phyloP scores from a whole-genome alignment of 2,113 vertebrate species.

The Eretmochelys imbricata region DNA sequence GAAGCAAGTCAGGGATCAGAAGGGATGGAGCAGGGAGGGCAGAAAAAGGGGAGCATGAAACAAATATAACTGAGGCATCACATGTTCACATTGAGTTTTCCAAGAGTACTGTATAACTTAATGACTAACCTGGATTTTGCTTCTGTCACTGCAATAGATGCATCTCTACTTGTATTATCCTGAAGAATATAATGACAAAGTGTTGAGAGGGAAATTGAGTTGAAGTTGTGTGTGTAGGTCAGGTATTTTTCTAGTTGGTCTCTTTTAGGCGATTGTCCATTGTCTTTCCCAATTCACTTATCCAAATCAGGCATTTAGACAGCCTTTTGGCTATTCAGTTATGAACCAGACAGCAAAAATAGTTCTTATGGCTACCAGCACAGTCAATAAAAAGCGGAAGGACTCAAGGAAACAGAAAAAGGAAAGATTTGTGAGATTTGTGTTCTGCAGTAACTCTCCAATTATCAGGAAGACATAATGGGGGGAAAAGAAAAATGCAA shows the following conservation, averaged over 20 bases:
- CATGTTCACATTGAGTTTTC: background rate
- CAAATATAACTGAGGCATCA: background rate
- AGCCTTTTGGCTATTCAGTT: background rate
- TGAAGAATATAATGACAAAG: background rate
- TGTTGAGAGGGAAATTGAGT: background rate
- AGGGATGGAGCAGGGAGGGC: background rate
- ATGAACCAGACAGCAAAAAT: background rate
- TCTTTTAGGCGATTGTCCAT: background rate
- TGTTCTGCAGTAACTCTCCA: background rate
- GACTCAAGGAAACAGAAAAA: background rate
- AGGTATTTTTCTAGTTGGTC: background rate
- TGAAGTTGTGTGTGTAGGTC: background rate
- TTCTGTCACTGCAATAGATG: background rate
- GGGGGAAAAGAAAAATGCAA: background rate
- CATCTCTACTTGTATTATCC: background rate
- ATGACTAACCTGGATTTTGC: background rate
- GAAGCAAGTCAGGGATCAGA: background rate
- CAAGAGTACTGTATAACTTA: background rate
- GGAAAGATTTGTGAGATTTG: background rate
- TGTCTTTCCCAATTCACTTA: background rate
- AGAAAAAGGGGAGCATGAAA: background rate
- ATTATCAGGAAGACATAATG: background rate
- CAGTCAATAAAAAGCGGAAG: background rate
- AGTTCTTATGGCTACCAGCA: background rate
- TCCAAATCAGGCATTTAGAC: background rate